A percentile compares a stretch with the other conserved stretches of the same genome.
Conservation (phyloP, 2,888 invertebrate species). For the Leptinotarsa peninsularis region DNA sequence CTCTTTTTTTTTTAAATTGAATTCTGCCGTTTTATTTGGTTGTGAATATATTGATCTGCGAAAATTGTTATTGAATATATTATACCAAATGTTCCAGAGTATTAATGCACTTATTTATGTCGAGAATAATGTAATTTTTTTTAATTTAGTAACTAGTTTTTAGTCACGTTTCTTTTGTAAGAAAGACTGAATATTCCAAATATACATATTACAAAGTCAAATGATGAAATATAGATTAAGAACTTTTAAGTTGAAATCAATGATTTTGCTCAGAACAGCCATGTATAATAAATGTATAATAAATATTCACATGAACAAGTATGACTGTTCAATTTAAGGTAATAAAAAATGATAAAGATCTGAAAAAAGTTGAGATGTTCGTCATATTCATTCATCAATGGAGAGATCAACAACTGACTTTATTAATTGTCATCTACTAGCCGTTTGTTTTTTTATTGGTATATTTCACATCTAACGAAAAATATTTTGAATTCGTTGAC, state of each 20-base stretch:
- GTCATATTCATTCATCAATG: too few species aligned
- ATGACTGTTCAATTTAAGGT: too few species aligned
- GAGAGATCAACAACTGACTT: too few species aligned
- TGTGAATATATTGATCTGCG: conserved; percentile 43
- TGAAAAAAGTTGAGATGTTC: too few species aligned
- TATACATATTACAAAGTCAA: conserved; percentile 22
- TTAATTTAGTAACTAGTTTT: conserved; percentile 36
- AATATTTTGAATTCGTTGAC: too few species aligned
- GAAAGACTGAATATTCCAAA: conserved; percentile 55
- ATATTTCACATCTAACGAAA: too few species aligned
- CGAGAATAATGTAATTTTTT: conserved; percentile 32
- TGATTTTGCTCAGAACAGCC: not conserved
- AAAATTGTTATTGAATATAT: conserved; percentile 40
- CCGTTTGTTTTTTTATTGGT: too few species aligned
- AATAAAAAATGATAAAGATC: too few species aligned
- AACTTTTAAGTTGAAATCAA: conserved; percentile 4
- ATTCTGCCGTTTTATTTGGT: not conserved
- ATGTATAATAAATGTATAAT: not conserved
- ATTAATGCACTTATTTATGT: conserved; percentile 42
- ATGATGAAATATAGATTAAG: not conserved
- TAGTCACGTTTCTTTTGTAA: conserved; percentile 45
- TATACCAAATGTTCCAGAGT: conserved; percentile 46
- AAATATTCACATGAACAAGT: not conserved
- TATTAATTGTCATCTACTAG: too few species aligned
- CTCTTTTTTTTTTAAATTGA: conserved; percentile 5